Conservation (phyloP, 2,888 invertebrate species). For the Chrysolina americana region DNA sequence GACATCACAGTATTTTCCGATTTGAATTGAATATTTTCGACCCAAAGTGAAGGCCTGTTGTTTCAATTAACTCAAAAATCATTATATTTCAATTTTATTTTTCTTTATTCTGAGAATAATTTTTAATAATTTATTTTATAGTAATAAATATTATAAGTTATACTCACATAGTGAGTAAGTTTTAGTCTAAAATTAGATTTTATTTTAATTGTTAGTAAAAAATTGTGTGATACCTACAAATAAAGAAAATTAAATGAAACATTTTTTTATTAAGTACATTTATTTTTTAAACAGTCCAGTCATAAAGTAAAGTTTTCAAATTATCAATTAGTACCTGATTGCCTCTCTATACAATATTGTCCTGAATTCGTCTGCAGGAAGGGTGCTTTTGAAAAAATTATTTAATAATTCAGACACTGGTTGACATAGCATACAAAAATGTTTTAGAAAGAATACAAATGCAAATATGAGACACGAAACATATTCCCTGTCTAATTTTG, state of each 20-base stretch:
- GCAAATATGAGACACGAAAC: too few species aligned
- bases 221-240: slow-evolving; percentile 50
- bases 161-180: slow-evolving; percentile 48
- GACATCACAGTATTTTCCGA: slow-evolving; percentile 49
- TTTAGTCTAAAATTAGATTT: slow-evolving; percentile 44
- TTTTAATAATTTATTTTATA: slow-evolving; percentile 48
- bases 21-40: slow-evolving; percentile 18
- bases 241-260: slow-evolving; percentile 35
- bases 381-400: too few species aligned
- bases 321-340: neutral
- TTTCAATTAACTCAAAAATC: slow-evolving; percentile 28
- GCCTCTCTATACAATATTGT: neutral
- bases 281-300: slow-evolving; percentile 40
- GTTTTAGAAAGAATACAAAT: too few species aligned
- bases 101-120: slow-evolving; percentile 26
- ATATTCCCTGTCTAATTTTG: too few species aligned
- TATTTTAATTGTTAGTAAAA: slow-evolving; percentile 46
- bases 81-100: slow-evolving; percentile 29
- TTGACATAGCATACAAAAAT: too few species aligned
- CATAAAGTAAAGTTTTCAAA: slow-evolving; percentile 18
- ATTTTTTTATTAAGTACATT: slow-evolving; percentile 21
- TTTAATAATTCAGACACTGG: too few species aligned
- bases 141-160: slow-evolving; percentile 33
- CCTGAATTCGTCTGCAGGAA: too few species aligned
- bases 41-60: neutral